Conservation (phyloP, 2,113 vertebrate genomes). For the Myodes glareolus region DNA sequence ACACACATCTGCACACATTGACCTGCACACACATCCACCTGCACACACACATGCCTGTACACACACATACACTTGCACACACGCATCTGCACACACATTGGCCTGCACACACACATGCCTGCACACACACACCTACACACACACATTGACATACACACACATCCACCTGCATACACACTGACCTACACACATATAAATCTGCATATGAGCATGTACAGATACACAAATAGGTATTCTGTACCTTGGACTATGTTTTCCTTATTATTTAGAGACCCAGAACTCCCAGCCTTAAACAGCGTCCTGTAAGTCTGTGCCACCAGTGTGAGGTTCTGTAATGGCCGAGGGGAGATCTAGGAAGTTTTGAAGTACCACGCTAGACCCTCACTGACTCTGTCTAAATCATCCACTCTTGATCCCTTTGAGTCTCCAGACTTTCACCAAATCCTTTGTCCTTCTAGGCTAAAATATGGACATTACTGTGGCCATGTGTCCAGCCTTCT, state of each 20-base stretch:
- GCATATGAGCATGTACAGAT: neutral
- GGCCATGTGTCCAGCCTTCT: neutral
- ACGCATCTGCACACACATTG: neutral
- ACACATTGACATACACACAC: neutral
- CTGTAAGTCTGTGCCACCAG: neutral
- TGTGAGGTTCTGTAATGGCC: neutral
- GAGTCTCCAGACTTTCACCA: neutral
- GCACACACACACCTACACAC: neutral
- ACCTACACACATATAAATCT: accelerated
- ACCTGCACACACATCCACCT: neutral
- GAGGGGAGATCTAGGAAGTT: neutral
- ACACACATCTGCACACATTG: neutral
- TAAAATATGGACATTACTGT: neutral
- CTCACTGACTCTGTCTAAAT: neutral
- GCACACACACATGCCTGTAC: neutral
- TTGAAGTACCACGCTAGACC: neutral
- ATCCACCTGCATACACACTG: neutral
- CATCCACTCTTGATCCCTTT: neutral
- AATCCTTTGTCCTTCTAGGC: neutral
- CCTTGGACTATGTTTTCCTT: neutral
- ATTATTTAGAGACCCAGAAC: conserved; percentile 15
- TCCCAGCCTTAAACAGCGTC: neutral
- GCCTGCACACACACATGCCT: neutral
- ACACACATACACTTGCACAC: neutral
- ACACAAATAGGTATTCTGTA: neutral